Evolutionary conservation across 2,888 invertebrate genomes (phyloP).

Genomic region (Phymatocera aterrima): DNA sequence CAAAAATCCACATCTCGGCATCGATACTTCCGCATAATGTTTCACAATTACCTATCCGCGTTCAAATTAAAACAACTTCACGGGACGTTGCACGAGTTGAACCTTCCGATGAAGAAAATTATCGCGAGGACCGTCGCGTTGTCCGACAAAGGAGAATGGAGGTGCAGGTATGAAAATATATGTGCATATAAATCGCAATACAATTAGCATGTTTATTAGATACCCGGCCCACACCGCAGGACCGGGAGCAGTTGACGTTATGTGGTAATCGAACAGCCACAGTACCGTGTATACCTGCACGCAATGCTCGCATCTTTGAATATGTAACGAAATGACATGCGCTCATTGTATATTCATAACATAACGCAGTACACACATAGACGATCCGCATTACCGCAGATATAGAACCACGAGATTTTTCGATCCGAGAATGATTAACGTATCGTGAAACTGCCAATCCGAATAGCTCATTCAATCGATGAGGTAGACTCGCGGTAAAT

Average conservation of each 20-base stretch:
- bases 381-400: background rate
- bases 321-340: slow-evolving; percentile 15
- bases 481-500: no score
- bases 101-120: background rate
- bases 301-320: background rate
- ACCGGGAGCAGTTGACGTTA: background rate
- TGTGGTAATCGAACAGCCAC: slow-evolving; percentile 29
- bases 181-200: slow-evolving; percentile 34
- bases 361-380: no score
- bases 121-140: background rate
- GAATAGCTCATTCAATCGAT: background rate
- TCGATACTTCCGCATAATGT: no score
- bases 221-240: slow-evolving; percentile 10
- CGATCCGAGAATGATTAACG: background rate
- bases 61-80: no score
- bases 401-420: background rate
- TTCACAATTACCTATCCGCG: no score
- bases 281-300: background rate
- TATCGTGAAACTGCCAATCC: background rate
- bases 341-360: background rate
- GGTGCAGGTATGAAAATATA: background rate
- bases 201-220: slow-evolving; percentile 39
- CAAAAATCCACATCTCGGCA: no score
- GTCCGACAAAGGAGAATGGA: slow-evolving; percentile 1
- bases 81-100: no score